Percentiles rank a stretch among this genome's conserved stretches.
Conservation (phyloP, 2,888 invertebrate genomes). For the Tiliacea citrago region DNA sequence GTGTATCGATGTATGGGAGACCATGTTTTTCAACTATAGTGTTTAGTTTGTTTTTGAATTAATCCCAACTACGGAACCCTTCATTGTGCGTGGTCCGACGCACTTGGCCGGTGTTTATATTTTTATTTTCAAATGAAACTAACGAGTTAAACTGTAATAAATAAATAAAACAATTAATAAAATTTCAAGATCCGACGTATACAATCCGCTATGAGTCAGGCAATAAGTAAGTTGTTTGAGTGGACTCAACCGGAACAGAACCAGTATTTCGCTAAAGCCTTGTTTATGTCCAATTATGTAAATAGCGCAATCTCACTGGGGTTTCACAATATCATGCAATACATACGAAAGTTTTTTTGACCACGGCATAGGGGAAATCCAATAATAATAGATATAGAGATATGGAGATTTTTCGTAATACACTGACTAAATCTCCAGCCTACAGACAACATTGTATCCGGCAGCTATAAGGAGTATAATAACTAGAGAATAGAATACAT, state of each 20-base stretch:
- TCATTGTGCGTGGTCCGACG: no score
- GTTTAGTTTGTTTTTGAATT: no score
- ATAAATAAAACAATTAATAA: neutral
- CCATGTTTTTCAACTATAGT: no score
- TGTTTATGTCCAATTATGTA: conserved; percentile 41
- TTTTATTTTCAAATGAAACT: no score
- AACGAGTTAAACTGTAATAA: no score
- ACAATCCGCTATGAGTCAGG: conserved; percentile 26
- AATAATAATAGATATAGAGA: neutral
- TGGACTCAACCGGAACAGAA: conserved; percentile 45
- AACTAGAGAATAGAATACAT: conserved; percentile 12
- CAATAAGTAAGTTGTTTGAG: conserved; percentile 6
- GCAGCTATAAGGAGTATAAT: conserved; percentile 14
- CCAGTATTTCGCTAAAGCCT: conserved; percentile 43
- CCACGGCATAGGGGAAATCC: conserved; percentile 28
- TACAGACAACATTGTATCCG: conserved; percentile 1
- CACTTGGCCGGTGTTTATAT: no score
- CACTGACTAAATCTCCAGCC: no score
- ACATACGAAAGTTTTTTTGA: conserved; percentile 27
- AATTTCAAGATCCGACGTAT: conserved; percentile 8
- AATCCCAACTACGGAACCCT: no score
- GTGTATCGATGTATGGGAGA: no score
- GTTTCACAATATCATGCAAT: conserved; percentile 44
- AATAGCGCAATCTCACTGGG: conserved; percentile 40
- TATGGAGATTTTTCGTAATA: no score